Conservation (phyloP, 2,888 invertebrate species). For the Tubiluchus corallicola region DNA sequence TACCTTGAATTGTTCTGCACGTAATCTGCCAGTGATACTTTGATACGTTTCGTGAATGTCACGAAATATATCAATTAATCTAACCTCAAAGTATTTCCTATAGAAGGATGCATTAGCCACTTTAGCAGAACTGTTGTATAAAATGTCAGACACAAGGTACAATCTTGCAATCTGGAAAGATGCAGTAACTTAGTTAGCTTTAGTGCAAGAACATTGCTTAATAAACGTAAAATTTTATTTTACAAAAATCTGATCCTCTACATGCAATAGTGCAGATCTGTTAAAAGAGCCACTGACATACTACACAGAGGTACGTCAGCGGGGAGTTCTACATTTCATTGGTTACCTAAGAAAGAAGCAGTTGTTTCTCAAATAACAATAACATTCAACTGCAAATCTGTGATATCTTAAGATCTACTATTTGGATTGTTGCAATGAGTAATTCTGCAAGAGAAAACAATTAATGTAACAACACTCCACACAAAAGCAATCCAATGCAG, state of each 20-base stretch:
- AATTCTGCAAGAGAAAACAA: constrained; percentile 7
- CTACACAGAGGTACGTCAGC: too few relatives aligned
- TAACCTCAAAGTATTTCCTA: constrained; percentile 55
- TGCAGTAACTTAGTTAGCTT: too few relatives aligned
- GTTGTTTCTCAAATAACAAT: too few relatives aligned
- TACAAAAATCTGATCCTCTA: too few relatives aligned
- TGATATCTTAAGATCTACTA: too few relatives aligned
- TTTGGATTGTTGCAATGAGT: neutral
- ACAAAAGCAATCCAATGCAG: constrained; percentile 4
- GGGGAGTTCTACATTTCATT: too few relatives aligned
- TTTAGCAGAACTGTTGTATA: constrained; percentile 79
- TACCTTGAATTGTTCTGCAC: constrained; percentile 84
- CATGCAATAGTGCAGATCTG: too few relatives aligned
- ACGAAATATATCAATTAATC: constrained; percentile 55
- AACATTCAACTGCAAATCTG: too few relatives aligned
- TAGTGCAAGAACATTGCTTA: too few relatives aligned
- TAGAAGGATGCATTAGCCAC: constrained; percentile 89
- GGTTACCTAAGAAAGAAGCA: too few relatives aligned
- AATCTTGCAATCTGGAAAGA: constrained; percentile 67
- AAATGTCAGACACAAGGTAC: constrained; percentile 85
- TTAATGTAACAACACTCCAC: neutral
- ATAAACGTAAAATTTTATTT: too few relatives aligned
- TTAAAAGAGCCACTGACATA: too few relatives aligned
- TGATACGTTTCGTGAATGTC: constrained; percentile 51
- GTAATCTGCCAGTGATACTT: constrained; percentile 57